A percentile compares a stretch with the other conserved stretches of the same genome.
These are phyloP conservation scores for Rhynchomys soricoides DNA, from an alignment of 2,113 vertebrate species.

Conservation along the genomic window DNA sequence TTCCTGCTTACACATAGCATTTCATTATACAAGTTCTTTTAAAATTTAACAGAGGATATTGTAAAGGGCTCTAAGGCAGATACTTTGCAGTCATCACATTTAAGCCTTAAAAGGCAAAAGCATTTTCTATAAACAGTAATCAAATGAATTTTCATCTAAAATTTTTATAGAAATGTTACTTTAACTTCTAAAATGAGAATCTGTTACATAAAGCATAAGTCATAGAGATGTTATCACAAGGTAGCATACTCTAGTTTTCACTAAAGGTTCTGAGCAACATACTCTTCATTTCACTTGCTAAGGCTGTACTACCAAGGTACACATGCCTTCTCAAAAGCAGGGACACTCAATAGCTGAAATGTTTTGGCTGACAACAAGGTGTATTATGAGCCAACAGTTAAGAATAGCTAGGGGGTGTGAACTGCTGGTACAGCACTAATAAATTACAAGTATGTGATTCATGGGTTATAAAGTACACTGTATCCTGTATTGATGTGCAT, in stretches of 20 bases:
- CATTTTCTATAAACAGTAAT: constrained; percentile 29
- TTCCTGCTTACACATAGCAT: constrained; percentile 12
- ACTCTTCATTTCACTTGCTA: background rate
- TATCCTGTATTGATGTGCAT: constrained; percentile 20
- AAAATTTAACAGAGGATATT: constrained; percentile 29
- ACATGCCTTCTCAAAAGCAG: constrained; percentile 48
- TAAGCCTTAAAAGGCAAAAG: constrained; percentile 57
- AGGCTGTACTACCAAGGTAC: constrained; percentile 38
- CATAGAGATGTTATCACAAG: background rate
- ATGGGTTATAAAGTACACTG: background rate
- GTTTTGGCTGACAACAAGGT: constrained; percentile 42
- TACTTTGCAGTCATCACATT: constrained; percentile 22
- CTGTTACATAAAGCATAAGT: constrained; percentile 37
- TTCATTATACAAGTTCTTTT: constrained; percentile 50
- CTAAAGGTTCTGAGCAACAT: constrained; percentile 14
- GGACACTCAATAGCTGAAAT: background rate
- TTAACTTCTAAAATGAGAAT: constrained; percentile 36
- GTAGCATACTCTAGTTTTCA: background rate
- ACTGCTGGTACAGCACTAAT: constrained; percentile 28
- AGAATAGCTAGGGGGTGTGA: background rate
- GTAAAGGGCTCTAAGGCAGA: constrained; percentile 47
- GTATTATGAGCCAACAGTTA: constrained; percentile 49
- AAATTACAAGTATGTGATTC: constrained; percentile 28
- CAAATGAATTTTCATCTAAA: constrained; percentile 48
- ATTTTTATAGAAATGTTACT: background rate